Conservation (phyloP, 2,113 vertebrate genomes). For the Oxyura jamaicensis region DNA sequence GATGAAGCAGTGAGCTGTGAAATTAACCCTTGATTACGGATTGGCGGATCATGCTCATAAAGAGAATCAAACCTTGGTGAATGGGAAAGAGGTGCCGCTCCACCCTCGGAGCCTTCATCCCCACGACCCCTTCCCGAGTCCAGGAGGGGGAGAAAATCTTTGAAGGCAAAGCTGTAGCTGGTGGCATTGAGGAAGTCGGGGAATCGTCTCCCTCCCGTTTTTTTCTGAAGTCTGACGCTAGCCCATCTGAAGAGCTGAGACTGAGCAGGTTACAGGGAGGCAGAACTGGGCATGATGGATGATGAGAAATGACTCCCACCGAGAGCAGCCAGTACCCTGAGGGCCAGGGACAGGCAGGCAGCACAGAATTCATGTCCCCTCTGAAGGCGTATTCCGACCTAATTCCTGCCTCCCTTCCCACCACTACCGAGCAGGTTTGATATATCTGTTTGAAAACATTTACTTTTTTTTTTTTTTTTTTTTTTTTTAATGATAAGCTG, state of each 20-base stretch:
- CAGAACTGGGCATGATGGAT: background rate
- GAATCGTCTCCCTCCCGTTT: background rate
- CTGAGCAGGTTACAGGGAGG: background rate
- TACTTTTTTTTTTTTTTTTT: background rate
- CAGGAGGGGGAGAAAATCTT: background rate
- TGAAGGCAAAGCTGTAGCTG: background rate
- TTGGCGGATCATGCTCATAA: slow-evolving; percentile 76
- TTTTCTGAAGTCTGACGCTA: background rate
- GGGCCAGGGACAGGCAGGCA: background rate
- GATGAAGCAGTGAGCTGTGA: slow-evolving; percentile 96
- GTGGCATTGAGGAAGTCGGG: background rate
- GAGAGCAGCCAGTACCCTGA: background rate
- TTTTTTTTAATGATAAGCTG: background rate
- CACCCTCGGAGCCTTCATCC: slow-evolving; percentile 36
- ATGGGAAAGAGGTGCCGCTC: slow-evolving; percentile 67
- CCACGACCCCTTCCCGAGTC: background rate
- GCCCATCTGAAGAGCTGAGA: background rate
- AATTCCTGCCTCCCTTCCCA: background rate
- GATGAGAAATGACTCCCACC: background rate
- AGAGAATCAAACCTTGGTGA: slow-evolving; percentile 77
- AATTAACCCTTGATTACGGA: slow-evolving; percentile 99
- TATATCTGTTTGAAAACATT: background rate
- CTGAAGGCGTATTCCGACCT: background rate
- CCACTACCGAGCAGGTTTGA: background rate
- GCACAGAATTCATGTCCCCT: background rate